These are phyloP conservation scores for Cherax destructor DNA, from an alignment of 1,140 invertebrate species.

Conservation along the genomic window DNA sequence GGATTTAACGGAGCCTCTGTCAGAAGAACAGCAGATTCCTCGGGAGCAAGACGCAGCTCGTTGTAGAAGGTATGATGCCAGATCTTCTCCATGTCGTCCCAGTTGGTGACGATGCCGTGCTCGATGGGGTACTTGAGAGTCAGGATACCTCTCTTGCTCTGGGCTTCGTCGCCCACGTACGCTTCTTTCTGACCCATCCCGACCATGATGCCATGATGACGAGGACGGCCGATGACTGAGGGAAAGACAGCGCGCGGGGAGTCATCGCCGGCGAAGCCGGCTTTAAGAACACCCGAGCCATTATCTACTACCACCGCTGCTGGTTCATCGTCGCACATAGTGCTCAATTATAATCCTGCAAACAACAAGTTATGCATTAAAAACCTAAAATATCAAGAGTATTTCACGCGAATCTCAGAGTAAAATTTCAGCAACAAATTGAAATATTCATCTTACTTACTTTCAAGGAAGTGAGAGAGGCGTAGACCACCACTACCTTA, in stretches of 20 bases:
- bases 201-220: conserved; percentile 89
- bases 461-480: neutral
- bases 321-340: neutral
- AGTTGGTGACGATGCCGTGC: conserved; percentile 96
- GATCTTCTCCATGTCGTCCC: conserved; percentile 98
- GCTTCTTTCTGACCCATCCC: conserved; percentile 96
- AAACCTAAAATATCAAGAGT: no score
- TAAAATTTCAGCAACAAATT: neutral
- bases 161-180: conserved; percentile 95
- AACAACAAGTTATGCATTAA: neutral
- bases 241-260: conserved; percentile 96
- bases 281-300: conserved; percentile 2
- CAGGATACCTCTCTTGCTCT: conserved; percentile 93
- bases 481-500: neutral
- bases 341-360: neutral
- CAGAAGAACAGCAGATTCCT: conserved; percentile 79
- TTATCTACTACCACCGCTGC: neutral
- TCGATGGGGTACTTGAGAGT: conserved; percentile 96
- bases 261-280: conserved; percentile 86
- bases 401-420: neutral
- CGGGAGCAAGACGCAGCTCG: conserved; percentile 95
- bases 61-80: conserved; percentile 98
- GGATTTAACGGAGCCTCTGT: neutral
- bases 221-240: conserved; percentile 80
- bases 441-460: neutral